Conservation (phyloP, 2,888 invertebrate species). For the Phania funesta region DNA sequence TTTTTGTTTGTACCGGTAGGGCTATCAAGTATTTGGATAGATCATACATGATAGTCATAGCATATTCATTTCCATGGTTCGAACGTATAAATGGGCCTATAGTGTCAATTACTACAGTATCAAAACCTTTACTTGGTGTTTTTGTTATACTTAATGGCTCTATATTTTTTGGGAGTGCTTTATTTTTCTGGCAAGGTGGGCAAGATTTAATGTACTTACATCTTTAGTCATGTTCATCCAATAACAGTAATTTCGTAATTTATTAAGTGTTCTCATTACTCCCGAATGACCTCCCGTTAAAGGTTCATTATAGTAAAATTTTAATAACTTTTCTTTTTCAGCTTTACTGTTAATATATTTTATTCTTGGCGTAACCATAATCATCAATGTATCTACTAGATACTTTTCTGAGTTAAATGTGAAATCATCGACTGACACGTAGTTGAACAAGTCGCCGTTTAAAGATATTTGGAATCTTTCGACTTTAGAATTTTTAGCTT, state of each 20-base stretch:
- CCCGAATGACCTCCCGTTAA: no score
- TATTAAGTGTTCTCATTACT: not conserved
- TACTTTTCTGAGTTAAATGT: not conserved
- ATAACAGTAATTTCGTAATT: not conserved
- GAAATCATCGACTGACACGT: not conserved
- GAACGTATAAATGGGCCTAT: slow-evolving; percentile 67
- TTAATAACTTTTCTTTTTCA: not conserved
- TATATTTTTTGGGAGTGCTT: not conserved
- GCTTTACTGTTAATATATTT: no score
- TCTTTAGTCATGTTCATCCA: no score
- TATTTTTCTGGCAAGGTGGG: not conserved
- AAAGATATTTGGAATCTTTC: not conserved
- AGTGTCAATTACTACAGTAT: slow-evolving; percentile 64
- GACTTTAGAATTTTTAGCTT: not conserved
- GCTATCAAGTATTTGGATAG: slow-evolving; percentile 51
- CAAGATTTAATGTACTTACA: not conserved
- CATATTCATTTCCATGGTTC: slow-evolving; percentile 60
- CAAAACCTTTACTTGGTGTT: slow-evolving; percentile 51
- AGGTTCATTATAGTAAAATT: no score
- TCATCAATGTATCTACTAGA: not conserved
- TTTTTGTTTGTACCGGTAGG: no score
- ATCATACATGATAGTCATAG: slow-evolving; percentile 63
- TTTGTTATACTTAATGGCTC: slow-evolving; percentile 10
- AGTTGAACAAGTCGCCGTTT: no score
- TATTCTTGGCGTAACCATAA: not conserved